Evolutionary conservation across 1,140 invertebrate species (phyloP).

Genomic region (Drosophila takahashii): DNA sequence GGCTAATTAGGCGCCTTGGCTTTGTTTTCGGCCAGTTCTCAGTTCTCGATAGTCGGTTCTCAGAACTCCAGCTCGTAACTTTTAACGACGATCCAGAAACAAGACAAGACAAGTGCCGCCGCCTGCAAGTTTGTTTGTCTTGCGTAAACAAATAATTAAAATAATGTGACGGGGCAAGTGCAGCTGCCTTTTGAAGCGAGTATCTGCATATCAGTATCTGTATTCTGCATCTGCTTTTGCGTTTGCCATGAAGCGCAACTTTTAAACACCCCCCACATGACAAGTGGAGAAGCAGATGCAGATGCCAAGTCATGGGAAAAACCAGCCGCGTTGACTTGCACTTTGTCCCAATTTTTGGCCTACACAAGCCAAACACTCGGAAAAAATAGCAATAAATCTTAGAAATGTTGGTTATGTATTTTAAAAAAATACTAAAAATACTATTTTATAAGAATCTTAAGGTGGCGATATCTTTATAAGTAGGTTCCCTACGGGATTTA

Average conservation of each 20-base stretch:
- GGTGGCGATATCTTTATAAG: no score
- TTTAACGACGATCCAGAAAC: conserved; percentile 59
- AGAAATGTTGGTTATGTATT: no score
- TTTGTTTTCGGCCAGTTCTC: conserved; percentile 43
- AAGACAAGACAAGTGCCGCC: conserved; percentile 65
- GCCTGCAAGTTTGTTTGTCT: conserved; percentile 69
- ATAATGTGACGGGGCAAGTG: conserved; percentile 67
- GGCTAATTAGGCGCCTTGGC: conserved; percentile 72
- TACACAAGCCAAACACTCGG: background rate
- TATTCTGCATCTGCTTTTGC: conserved; percentile 45
- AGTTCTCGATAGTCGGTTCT: conserved; percentile 2
- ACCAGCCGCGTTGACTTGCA: conserved; percentile 13
- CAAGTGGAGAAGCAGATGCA: conserved; percentile 25
- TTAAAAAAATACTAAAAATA: no score
- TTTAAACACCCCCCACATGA: conserved; percentile 37
- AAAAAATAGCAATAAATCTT: background rate
- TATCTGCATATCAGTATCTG: conserved; percentile 2
- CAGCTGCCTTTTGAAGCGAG: conserved; percentile 28
- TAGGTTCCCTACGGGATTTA: no score
- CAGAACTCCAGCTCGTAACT: conserved; percentile 36
- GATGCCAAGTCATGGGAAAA: conserved; percentile 48
- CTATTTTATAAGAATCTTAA: no score
- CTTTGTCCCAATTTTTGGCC: conserved; percentile 54
- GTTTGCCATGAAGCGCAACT: conserved; percentile 62
- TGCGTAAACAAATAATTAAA: conserved; percentile 83